Evolutionary conservation across 2,797 vertebrate genomes (phyloP), one percentile per base, ranked within the genome.

Genomic region (Craterocephalus amniculus): DNA sequence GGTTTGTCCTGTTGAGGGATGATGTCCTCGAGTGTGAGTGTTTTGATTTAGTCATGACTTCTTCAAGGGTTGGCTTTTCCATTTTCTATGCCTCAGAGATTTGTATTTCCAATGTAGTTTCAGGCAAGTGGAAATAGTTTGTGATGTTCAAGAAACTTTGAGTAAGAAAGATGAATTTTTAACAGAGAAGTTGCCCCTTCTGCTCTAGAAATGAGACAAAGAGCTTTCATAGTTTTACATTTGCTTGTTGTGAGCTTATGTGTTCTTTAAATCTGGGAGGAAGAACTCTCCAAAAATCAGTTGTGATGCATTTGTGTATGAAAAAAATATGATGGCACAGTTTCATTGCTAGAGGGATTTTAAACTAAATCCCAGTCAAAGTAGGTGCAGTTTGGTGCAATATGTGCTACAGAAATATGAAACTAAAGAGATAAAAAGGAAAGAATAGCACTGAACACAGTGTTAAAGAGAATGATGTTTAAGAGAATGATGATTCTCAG

Each of bases 41-140:
- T 70, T 69, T 74, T 31, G 18, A 10, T 34, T 71, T 64, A 64
- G 52, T 63, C 45, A 18, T 45, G 31, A 24, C 4, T 20, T 49
- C 13, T 63, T 55, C 62, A 76, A 52, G 20, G 32, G 22, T 51
- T 51, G n/a, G 22, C 61, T 71, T 4, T 22, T 27, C 18, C 16
- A 26, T 48, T 54, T 62, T 2, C 10, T 52, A 3, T 14, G 7
- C 18, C 14, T 0, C 6, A 54, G 45, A 24, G 36, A 70, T 61
- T 29, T 56, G 20, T 59, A 7, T 32, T n/a, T 65, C 16, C 43
- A 51, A 4, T 64, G 26, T 20, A 52, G 22, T 59, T n/a, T 40
- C n/a, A 6, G 29, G 8, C 12, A 35, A 35, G 22, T 45, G 14
- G 32, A 36, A 40, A 14, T 27, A 14, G 51, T 54, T 54, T 14